Base-by-base conservation (phyloP, 2,888 invertebrate genomes). In the Mythimna lalbum region DNA sequence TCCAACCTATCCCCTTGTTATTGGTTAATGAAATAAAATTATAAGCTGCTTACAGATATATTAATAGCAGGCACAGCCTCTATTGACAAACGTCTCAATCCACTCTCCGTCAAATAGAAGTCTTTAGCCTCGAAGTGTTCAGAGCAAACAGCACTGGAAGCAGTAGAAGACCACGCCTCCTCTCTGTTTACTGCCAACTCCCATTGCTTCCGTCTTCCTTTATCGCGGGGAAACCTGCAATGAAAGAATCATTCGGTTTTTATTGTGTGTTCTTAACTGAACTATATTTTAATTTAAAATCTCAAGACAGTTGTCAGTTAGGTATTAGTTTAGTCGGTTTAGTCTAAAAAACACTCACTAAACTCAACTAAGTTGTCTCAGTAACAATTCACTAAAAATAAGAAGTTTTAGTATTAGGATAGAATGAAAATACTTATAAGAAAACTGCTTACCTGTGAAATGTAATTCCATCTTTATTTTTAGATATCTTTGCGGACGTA, bases 101-200 rank as follows among this genome's bases (percentile, higher is more conserved):
- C 94, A 80, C 92, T 91, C 68, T 92, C 93, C 0, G 95, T 95
- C 50, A 93, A 75, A 69, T 94, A 94, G 72, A 95, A 94, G 72
- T 94, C 91, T 63, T 85, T 87, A 0, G 88, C 70, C 9, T 87
- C 88, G 79, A 95, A 95, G 78, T 95, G 95, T 74, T 94, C 92
- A 0, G 94, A 95, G 76, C 95, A 95, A 14, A 95, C 93, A 0
- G 92, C 88, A 85, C 94, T 95, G 0, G 91, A 94, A 0, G 82
- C 23, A n/a, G 93, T 92, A 0, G 94, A 87, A 0, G 74, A 63
- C 94, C 94, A 95, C 1, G 89, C 86, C 23, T 86, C 81, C 56
- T 91, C 91, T 49, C 94, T 89, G 69, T 93, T 92, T 12, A 95
- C 91, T 14, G 94, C 93, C 59, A 91, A 69, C 82, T 94, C 94